Conservation (phyloP, 2,113 vertebrate species). For the Sander lucioperca region DNA sequence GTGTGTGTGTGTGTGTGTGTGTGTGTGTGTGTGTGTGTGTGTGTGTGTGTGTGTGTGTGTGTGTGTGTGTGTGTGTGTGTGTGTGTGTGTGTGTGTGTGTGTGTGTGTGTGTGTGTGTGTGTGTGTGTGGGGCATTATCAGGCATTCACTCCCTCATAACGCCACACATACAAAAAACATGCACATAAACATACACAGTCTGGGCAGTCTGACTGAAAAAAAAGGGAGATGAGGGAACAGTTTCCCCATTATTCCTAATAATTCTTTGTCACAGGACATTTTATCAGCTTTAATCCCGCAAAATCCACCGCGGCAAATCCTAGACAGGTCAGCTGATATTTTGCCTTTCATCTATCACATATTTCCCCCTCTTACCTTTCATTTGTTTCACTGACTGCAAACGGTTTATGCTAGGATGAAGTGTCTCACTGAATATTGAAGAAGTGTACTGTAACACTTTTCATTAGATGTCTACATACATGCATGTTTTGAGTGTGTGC, state of each 20-base stretch:
- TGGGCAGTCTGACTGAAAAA: slow-evolving; percentile 5
- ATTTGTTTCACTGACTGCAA: slow-evolving; percentile 1
- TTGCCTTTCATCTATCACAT: slow-evolving; percentile 35
- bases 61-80: not conserved
- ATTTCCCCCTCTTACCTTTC: slow-evolving; percentile 7
- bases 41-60: not conserved
- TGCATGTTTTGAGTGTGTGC: not conserved
- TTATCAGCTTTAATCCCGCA: slow-evolving; percentile 59
- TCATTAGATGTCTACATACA: not conserved
- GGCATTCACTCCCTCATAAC: slow-evolving; percentile 18
- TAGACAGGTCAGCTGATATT: slow-evolving; percentile 28
- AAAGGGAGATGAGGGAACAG: slow-evolving; percentile 30
- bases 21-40: not conserved
- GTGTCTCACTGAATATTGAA: slow-evolving; percentile 34
- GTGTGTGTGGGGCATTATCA: too few relatives aligned
- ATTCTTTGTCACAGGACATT: slow-evolving; percentile 55
- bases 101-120: not conserved
- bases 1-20: not conserved
- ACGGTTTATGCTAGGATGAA: not conserved
- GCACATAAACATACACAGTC: not conserved
- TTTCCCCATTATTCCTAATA: slow-evolving; percentile 59
- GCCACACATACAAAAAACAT: not conserved
- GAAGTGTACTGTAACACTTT: not conserved
- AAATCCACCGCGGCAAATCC: slow-evolving; percentile 59
- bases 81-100: not conserved